Evolutionary conservation across 2,888 invertebrate species (phyloP).

Genomic region (Teleiodes luculella): DNA sequence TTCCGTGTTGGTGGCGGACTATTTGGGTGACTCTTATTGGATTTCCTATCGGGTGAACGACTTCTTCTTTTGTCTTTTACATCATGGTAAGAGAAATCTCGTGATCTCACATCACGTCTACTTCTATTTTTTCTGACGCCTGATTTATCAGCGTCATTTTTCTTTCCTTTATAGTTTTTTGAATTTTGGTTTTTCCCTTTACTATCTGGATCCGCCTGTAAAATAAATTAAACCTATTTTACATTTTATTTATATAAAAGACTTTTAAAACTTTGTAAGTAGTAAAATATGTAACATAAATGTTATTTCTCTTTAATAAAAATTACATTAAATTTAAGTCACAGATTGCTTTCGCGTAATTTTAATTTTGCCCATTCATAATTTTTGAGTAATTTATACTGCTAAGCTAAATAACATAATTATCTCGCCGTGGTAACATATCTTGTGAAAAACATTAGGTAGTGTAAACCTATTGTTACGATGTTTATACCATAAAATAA

Average conservation of each 20-base stretch:
- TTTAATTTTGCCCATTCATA: too few species aligned
- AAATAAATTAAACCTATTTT: constrained; percentile 2
- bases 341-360: too few species aligned
- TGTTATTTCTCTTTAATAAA: too few species aligned
- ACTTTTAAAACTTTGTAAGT: too few species aligned
- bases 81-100: not conserved
- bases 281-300: too few species aligned
- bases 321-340: too few species aligned
- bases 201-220: not conserved
- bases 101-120: not conserved
- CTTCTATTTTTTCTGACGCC: constrained; percentile 18
- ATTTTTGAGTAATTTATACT: too few species aligned
- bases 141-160: constrained; percentile 9
- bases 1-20: not conserved
- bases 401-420: too few species aligned
- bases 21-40: not conserved
- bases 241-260: not conserved
- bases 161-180: not conserved
- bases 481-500: too few species aligned
- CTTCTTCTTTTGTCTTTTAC: not conserved
- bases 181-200: not conserved
- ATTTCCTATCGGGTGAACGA: not conserved
- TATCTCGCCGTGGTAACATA: too few species aligned
- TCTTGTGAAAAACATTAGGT: too few species aligned
- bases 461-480: too few species aligned